phyloP scores from a whole-genome alignment of 2,797 vertebrate species.

The Echeneis naucrates region DNA sequence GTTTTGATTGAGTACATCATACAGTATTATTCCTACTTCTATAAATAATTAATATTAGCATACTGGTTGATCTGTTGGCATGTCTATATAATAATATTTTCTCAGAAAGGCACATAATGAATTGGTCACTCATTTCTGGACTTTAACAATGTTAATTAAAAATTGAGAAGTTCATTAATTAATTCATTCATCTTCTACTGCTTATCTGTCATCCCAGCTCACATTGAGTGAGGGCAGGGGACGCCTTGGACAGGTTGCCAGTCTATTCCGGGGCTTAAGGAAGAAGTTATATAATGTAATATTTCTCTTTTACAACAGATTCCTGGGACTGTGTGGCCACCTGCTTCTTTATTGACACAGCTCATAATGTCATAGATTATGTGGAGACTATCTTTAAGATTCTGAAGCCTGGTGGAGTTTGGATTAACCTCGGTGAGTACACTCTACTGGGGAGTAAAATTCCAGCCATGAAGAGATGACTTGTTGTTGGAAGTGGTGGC shows the following conservation, averaged over 20 bases:
- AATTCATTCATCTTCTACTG: no score
- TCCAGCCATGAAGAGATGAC: neutral
- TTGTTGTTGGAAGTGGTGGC: neutral
- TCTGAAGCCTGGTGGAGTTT: slow-evolving; percentile 96
- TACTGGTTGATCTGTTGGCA: neutral
- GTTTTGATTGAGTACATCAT: neutral
- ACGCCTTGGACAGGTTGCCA: no score
- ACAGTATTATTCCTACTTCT: neutral
- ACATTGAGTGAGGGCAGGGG: no score
- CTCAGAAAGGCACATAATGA: neutral
- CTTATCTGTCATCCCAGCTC: no score
- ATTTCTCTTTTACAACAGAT: slow-evolving; percentile 79
- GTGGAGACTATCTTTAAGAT: slow-evolving; percentile 99
- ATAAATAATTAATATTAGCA: neutral
- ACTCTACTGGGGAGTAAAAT: neutral
- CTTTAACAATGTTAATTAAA: neutral
- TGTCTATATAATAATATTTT: neutral
- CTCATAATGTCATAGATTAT: slow-evolving; percentile 98
- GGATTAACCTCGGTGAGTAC: slow-evolving; percentile 97
- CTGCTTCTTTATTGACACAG: slow-evolving; percentile 99
- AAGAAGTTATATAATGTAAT: neutral
- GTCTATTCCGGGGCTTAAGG: no score
- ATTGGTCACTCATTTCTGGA: neutral
- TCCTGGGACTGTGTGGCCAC: slow-evolving; percentile 97
- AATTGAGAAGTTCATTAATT: neutral